Percentiles rank a stretch among this genome's conserved stretches.
phyloP scores from a whole-genome alignment of 1,140 invertebrate species.

The Drosophila lacteicornis region DNA sequence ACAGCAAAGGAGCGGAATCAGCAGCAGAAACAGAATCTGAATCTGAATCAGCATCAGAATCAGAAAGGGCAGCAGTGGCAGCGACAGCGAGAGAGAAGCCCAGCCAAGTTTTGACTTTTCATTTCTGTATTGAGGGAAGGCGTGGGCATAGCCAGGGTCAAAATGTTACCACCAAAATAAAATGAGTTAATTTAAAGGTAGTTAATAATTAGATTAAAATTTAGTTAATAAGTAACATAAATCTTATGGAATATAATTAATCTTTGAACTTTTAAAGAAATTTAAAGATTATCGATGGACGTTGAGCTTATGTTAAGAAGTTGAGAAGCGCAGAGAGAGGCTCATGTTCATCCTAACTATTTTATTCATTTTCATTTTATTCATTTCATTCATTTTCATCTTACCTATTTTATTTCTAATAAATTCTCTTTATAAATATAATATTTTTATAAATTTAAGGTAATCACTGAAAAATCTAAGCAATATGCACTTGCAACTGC shows the following conservation, averaged over 20 bases:
- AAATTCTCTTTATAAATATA: no score
- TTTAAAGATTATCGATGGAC: no score
- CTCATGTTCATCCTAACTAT: no score
- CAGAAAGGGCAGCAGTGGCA: slow-evolving; percentile 26
- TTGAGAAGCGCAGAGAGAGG: not conserved
- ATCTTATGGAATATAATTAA: not conserved
- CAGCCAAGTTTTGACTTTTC: slow-evolving; percentile 58
- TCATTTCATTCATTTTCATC: no score
- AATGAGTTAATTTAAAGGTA: not conserved
- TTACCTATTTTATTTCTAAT: no score
- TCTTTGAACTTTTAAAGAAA: not conserved
- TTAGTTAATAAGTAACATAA: no score
- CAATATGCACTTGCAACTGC: not conserved
- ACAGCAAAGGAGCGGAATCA: slow-evolving; percentile 36
- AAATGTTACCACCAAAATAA: not conserved
- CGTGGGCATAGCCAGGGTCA: slow-evolving; percentile 18
- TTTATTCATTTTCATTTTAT: no score
- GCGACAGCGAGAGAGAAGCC: slow-evolving; percentile 1
- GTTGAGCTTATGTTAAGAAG: not conserved
- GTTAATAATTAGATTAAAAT: no score
- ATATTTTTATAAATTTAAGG: no score
- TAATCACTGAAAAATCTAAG: no score
- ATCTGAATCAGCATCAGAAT: slow-evolving; percentile 12
- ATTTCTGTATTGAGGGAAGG: slow-evolving; percentile 54
- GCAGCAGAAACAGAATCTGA: slow-evolving; percentile 3